A percentile compares a stretch with the other conserved stretches of the same genome.
Evolutionary conservation across 2,797 vertebrate genomes (phyloP).

Genomic region (Falco novaeseelandiae): DNA sequence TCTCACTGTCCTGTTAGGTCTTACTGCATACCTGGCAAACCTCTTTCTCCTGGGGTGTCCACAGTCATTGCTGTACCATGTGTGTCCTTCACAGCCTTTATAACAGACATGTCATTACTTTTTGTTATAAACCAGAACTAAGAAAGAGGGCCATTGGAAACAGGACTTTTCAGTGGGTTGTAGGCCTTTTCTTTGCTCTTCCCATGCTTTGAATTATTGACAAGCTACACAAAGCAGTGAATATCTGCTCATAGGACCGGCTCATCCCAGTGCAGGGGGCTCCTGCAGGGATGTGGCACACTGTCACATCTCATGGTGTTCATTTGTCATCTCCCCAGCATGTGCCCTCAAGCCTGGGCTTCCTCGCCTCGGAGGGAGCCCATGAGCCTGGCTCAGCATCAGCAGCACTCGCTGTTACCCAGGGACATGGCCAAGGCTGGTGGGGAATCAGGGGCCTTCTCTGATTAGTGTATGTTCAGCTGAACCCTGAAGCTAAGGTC

Average conservation of each 20-base stretch:
- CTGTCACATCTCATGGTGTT: slow-evolving; percentile 52
- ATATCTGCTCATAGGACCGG: not conserved
- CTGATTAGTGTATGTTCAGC: slow-evolving; percentile 41
- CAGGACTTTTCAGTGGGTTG: not conserved
- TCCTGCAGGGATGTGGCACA: not conserved
- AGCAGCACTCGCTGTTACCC: not conserved
- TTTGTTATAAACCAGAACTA: not conserved
- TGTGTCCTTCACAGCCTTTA: not conserved
- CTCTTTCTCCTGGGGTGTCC: not conserved
- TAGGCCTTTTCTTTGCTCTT: not conserved
- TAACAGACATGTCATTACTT: not conserved
- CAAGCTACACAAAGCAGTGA: not conserved
- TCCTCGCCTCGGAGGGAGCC: not conserved
- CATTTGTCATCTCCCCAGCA: not conserved
- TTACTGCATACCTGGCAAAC: not conserved
- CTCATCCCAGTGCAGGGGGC: not conserved
- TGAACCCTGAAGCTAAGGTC: slow-evolving; percentile 49
- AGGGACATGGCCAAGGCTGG: slow-evolving; percentile 62
- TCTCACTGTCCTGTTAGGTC: not conserved
- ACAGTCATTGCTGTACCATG: not conserved
- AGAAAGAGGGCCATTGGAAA: not conserved
- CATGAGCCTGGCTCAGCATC: not conserved
- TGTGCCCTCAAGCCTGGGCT: not conserved
- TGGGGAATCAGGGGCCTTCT: slow-evolving; percentile 64
- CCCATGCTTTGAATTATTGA: not conserved